A percentile compares a stretch with the other conserved stretches of the same genome.
Evolutionary conservation across 2,113 vertebrate genomes (phyloP).

Genomic region (Calidris pugnax): DNA sequence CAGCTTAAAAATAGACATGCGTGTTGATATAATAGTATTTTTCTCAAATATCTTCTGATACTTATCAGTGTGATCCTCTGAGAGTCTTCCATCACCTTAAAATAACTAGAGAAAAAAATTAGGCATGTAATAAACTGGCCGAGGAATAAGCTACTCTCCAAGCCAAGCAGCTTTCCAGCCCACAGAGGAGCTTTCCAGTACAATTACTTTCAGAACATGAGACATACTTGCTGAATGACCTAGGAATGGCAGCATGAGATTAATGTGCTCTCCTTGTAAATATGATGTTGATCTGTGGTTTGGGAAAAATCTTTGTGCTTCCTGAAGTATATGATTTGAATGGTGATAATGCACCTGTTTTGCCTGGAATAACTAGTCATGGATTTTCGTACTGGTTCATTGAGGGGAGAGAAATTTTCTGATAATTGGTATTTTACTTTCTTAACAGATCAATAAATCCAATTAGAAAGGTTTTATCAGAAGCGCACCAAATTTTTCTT

Average conservation of each 20-base stretch:
- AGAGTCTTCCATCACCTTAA: not conserved
- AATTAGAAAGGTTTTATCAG: not conserved
- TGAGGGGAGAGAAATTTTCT: not conserved
- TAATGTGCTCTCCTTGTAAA: not conserved
- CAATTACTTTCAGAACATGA: not conserved
- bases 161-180: not conserved
- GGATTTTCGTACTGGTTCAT: not conserved
- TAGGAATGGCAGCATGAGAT: not conserved
- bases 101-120: not conserved
- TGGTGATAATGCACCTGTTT: not conserved
- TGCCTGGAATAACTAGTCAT: not conserved
- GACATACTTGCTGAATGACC: not conserved
- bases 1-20: not conserved
- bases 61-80: not conserved
- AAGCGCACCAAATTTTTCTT: not conserved
- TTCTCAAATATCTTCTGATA: not conserved
- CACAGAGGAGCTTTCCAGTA: not conserved
- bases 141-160: not conserved
- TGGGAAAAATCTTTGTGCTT: not conserved
- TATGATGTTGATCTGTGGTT: accelerated
- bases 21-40: not conserved
- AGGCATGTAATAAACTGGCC: not conserved
- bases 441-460: not conserved
- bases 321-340: not conserved
- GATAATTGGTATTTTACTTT: not conserved